Base-by-base conservation (phyloP, 2,113 vertebrate genomes). In the Pedionomus torquatus region DNA sequence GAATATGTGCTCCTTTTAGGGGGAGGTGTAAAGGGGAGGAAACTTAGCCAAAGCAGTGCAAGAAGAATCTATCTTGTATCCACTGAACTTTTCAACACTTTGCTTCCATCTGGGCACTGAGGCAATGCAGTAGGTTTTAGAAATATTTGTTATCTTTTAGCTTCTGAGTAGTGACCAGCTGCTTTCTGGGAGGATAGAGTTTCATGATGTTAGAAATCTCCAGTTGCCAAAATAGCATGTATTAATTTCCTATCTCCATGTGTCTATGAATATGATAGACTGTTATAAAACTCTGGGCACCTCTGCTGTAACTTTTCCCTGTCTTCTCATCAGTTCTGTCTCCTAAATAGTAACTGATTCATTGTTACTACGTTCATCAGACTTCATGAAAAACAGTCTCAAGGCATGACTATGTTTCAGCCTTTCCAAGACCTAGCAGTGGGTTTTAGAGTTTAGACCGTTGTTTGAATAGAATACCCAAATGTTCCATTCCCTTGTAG, bases 401-500 rank as follows among this genome's bases (percentile, higher is more conserved):
- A 52, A 57, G 88, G 74, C 2, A 44, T 52, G 65, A 44, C 54
- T 81, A 9, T 82, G 66, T 89, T 92, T 94, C 89, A 95, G 49
- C 81, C 39, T 91, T 95, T 95, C 96, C 89, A 82, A 90, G 86
- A 72, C 41, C 57, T 84, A 57, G 58, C 72, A 37, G 64, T 82
- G 65, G 65, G 9, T 33, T 94, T 78, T 33, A 92, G 86, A 48
- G 77, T 74, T 87, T 76, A 78, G 60, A 72, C 37, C 52, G 44
- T 6, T 44, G 64, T 90, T 92, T n/a, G 46, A 49, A 77, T 83
- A 66, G 75, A 72, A 39, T 5, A 58, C 48, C 18, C 43, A 71
- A 65, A 44, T 66, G 18, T 58, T 92, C 79, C 84, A 17, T 90
- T 92, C 68, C 58, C 61, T 87, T 79, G 2, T 98, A 99, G 99